Base-by-base conservation (phyloP, 37 sponge, comb jelly and placozoan genomes). In the Tethya wilhelma region DNA sequence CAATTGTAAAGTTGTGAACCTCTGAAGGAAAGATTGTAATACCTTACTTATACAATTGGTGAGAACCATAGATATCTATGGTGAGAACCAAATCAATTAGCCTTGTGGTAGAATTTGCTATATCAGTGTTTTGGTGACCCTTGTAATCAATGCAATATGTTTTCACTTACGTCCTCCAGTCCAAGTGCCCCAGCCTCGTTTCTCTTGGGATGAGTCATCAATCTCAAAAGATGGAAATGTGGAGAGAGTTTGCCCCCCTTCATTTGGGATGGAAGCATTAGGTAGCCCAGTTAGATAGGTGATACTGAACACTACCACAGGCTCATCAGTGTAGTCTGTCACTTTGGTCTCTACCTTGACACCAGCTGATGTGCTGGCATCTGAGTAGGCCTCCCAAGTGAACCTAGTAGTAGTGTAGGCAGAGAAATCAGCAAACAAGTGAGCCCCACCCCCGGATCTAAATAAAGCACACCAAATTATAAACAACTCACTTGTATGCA, bases 131-230 rank as follows among this genome's bases (percentile, higher is more conserved):
- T n/a, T n/a, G n/a, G n/a, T n/a, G n/a, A n/a, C n/a, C n/a, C n/a
- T n/a, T n/a, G n/a, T n/a, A n/a, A n/a, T n/a, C n/a, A n/a, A n/a
- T n/a, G n/a, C n/a, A n/a, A n/a, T n/a, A n/a, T n/a, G n/a, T n/a
- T n/a, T n/a, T n/a, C n/a, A n/a, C n/a, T n/a, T n/a, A 90, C 90
- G 79, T 32, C 74, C 74, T 60, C 84, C 81, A n/a, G 80, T 56
- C 66, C 75, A 92, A 6, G 89, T 84, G 25, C 78, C 38, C 56
- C 56, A 92, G 6, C 85, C 93, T 33, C 81, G 37, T n/a, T n/a
- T 44, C 28, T 74, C 56, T 25, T 59, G 65, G 33, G 45, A 30
- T 22, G 29, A 19, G 33, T 82, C 84, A 17, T 67, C 69, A 1
- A 74, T 42, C 12, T 60, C 37, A 30, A 92, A 69, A 25, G 93